Conservation (phyloP, 2,113 vertebrate genomes). For the Prochilodus magdalenae region DNA sequence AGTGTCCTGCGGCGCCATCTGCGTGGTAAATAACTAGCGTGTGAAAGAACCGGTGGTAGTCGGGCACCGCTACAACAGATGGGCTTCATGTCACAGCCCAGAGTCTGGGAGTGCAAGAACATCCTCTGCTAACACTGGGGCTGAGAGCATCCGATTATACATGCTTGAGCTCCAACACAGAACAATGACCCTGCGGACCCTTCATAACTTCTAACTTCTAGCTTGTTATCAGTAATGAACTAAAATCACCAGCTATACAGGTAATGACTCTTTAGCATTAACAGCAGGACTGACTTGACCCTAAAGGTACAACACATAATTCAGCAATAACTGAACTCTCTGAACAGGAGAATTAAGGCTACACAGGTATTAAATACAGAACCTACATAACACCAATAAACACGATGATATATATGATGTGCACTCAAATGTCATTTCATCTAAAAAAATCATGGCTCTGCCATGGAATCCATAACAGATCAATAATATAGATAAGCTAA, state of each 20-base stretch:
- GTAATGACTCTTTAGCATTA: neutral
- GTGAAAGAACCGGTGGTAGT: slow-evolving; percentile 36
- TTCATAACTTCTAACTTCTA: neutral
- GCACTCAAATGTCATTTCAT: slow-evolving; percentile 2
- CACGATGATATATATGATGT: too few relatives aligned
- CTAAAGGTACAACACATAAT: too few relatives aligned
- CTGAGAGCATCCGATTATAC: slow-evolving; percentile 8
- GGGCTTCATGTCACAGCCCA: slow-evolving; percentile 31
- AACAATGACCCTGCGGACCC: neutral
- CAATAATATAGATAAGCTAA: slow-evolving; percentile 69
- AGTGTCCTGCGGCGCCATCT: slow-evolving; percentile 42
- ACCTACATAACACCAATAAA: neutral
- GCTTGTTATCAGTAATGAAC: neutral
- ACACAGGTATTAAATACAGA: too few relatives aligned
- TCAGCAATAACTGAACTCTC: too few relatives aligned
- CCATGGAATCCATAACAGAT: slow-evolving; percentile 53
- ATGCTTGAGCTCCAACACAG: neutral
- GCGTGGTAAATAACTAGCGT: slow-evolving; percentile 48
- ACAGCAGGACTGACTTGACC: neutral
- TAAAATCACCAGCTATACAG: neutral
- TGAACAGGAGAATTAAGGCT: too few relatives aligned
- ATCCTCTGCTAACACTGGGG: slow-evolving; percentile 23
- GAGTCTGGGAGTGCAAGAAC: slow-evolving; percentile 28
- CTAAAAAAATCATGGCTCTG: neutral
- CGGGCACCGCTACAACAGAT: slow-evolving; percentile 45